Conservation (phyloP, 2,888 invertebrate species). For the Cephus nigrinus region DNA sequence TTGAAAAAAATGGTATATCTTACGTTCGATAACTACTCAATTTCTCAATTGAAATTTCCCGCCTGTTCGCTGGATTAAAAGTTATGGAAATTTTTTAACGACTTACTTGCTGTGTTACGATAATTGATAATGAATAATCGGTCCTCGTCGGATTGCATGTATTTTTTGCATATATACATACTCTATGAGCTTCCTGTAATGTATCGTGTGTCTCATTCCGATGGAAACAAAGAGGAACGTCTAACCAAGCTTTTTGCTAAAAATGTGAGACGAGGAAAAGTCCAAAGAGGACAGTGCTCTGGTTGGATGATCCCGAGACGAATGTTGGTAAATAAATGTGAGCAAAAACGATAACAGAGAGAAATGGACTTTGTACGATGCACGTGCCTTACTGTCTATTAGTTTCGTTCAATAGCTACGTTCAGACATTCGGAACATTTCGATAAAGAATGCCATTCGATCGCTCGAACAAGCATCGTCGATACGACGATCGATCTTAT, state of each 20-base stretch:
- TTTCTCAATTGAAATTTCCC: not conserved
- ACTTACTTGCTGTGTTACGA: not conserved
- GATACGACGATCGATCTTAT: not conserved
- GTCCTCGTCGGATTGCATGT: not conserved
- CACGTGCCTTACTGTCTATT: not conserved
- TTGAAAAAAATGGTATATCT: not conserved
- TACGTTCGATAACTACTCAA: not conserved
- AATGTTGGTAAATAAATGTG: slow-evolving; percentile 38
- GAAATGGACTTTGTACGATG: not conserved
- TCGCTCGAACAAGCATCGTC: not conserved
- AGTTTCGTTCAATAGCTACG: not conserved
- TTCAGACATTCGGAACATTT: not conserved
- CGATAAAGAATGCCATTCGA: not conserved
- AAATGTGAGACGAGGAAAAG: not conserved
- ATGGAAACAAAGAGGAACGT: not conserved
- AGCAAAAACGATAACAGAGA: slow-evolving; percentile 11
- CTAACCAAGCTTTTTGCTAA: not conserved
- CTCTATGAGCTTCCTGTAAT: not conserved
- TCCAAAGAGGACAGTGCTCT: not conserved
- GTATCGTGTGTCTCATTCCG: not conserved
- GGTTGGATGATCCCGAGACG: not conserved
- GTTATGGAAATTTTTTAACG: not conserved
- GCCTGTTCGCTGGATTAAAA: not conserved
- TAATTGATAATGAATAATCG: not conserved
- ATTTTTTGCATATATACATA: not conserved